These are phyloP conservation scores for Hypotaenidia okinawae DNA, from an alignment of 2,797 vertebrate genomes.

Conservation along the genomic window DNA sequence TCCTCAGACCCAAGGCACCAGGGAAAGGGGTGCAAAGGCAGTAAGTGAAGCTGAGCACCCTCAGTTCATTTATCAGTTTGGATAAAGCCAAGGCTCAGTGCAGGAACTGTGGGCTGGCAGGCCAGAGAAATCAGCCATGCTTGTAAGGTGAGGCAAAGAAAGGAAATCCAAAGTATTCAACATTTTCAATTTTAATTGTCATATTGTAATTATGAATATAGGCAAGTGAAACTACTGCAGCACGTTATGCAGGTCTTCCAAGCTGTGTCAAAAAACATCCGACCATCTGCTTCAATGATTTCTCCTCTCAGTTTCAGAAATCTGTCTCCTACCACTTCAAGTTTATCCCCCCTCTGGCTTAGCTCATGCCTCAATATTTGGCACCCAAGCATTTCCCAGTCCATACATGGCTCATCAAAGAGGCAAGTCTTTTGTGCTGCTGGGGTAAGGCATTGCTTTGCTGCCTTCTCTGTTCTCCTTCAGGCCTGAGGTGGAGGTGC, in stretches of 20 bases:
- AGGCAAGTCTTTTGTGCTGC: background rate
- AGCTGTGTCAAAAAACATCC: background rate
- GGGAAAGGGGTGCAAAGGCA: background rate
- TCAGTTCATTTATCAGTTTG: background rate
- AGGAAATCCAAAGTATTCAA: background rate
- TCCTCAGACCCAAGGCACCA: rapidly evolving
- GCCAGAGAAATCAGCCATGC: background rate
- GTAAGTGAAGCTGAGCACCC: background rate
- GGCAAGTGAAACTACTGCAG: background rate
- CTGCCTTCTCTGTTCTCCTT: background rate
- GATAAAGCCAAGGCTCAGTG: background rate
- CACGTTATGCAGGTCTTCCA: background rate
- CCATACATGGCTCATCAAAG: background rate
- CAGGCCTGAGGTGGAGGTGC: background rate
- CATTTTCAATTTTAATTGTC: background rate
- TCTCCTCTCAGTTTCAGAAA: background rate
- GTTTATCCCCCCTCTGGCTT: background rate
- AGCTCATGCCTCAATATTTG: background rate
- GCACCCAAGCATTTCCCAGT: background rate
- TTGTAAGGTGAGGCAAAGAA: background rate
- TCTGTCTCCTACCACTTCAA: background rate
- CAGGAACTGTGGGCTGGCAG: background rate
- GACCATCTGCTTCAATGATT: background rate
- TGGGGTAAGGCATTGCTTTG: background rate
- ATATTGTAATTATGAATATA: background rate